phyloP scores from a whole-genome alignment of 1,140 invertebrate species.

The Ostrea denselamellosa region DNA sequence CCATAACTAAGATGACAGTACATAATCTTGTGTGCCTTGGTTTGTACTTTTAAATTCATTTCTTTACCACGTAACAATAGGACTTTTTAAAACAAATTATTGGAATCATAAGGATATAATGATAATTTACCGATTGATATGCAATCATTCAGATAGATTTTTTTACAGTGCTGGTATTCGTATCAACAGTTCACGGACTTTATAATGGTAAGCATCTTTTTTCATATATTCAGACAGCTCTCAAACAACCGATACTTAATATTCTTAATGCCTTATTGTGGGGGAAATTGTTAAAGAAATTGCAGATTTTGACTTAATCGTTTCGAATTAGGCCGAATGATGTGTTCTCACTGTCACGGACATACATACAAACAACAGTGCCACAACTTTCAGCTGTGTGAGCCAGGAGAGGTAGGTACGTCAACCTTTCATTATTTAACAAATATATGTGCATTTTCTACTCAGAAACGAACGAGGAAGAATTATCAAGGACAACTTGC shows the following conservation, averaged over 20 bases:
- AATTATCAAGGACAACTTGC: no score
- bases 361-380: not conserved
- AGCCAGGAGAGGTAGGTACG: conserved; percentile 16
- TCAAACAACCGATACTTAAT: not conserved
- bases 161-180: not conserved
- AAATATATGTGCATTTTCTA: not conserved
- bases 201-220: not conserved
- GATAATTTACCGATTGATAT: not conserved
- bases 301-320: not conserved
- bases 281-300: not conserved
- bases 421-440: not conserved
- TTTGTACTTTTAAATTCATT: not conserved
- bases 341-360: conserved; percentile 24
- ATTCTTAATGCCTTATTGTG: not conserved
- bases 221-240: not conserved
- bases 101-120: not conserved
- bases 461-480: no score
- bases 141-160: not conserved
- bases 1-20: not conserved
- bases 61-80: not conserved
- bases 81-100: not conserved
- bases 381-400: conserved; percentile 13
- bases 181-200: not conserved
- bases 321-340: not conserved
- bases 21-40: not conserved